Evolutionary conservation across 2,888 invertebrate species (phyloP), one percentile per base, ranked within the genome.

Genomic region (Anthophora plumipes): DNA sequence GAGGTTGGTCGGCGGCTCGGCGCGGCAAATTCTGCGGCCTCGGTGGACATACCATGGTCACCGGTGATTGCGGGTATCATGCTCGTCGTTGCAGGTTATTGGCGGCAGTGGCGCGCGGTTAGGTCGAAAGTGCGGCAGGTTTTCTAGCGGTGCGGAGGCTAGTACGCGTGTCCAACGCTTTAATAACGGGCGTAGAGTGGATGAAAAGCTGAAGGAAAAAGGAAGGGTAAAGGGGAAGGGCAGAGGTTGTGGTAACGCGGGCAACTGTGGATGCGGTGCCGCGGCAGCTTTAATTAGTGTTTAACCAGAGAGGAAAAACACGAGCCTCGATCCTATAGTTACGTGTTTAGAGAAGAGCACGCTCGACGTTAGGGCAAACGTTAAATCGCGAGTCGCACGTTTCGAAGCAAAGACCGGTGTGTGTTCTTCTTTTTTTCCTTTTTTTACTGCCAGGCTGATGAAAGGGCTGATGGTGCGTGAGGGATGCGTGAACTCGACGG

Each of bases 21-120:
- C 52, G 80, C 80, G 80, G 80, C 57, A 67, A 67, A 69, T 55
- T 75, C 48, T 64, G 71, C 22, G 71, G 68, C 68, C 48, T 41
- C 52, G 59, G 50, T 63, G 68, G 61, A 66, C 50, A 25, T 66
- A 74, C 64, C 77, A 74, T 77, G 77, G 75, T 74, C 77, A 63
- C 41, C 64, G 82, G 77, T 66, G 80, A 85, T 86, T 81, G 72
- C 72, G 54, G 85, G 64, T 81, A 83, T 83, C 71, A 85, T 86
- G 85, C 74, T 80, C 78, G 74, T 77, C 83, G 84, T 80, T 81
- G 83, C 64, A 76, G 79, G 82, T 79, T 84, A 83, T 81, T 52
- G 84, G 84, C 83, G 76, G 64, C 80, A 77, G 77, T 74, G 79
- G 84, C 82, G 80, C 75, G 77, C 80, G 84, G 83, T 85, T 84